phyloP scores from a whole-genome alignment of 2,888 invertebrate species.

The Ophion ventricosus region DNA sequence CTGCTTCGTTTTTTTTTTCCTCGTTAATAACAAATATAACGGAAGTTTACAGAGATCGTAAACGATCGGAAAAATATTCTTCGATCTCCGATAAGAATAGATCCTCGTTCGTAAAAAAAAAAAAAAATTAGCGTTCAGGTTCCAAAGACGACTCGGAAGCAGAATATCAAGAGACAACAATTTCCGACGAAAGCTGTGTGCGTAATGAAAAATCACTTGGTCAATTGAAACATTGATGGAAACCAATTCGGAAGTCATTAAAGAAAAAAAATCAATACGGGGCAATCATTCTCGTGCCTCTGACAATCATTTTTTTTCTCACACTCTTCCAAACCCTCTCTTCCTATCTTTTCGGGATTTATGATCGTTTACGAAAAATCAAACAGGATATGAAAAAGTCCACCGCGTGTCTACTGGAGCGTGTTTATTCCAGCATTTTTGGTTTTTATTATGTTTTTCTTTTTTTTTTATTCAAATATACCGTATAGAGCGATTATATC shows the following conservation, averaged over 20 bases:
- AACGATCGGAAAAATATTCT: constrained; percentile 32
- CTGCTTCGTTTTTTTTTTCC: constrained; percentile 1
- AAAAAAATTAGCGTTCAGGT: constrained; percentile 35
- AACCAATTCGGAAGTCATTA: not conserved
- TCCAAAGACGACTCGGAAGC: constrained; percentile 50
- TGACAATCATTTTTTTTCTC: constrained; percentile 25
- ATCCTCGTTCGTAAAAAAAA: not conserved
- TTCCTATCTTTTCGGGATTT: constrained; percentile 30
- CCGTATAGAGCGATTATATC: constrained; percentile 47
- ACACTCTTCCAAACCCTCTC: not conserved
- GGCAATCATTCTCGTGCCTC: constrained; percentile 56
- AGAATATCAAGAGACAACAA: constrained; percentile 50
- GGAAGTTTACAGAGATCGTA: constrained; percentile 46
- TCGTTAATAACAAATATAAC: constrained; percentile 41
- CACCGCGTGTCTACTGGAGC: constrained; percentile 32
- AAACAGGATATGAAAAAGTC: constrained; percentile 25
- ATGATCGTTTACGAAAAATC: constrained; percentile 36
- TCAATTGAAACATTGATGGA: not conserved
- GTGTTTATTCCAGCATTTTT: not conserved
- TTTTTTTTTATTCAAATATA: constrained; percentile 16
- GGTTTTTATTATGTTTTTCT: constrained; percentile 10
- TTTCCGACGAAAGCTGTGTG: constrained; percentile 46
- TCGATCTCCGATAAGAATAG: constrained; percentile 30
- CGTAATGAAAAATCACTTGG: constrained; percentile 12
- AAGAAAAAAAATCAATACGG: constrained; percentile 44